phyloP scores from a whole-genome alignment of 2,888 invertebrate genomes.

The Pyrgus malvae region DNA sequence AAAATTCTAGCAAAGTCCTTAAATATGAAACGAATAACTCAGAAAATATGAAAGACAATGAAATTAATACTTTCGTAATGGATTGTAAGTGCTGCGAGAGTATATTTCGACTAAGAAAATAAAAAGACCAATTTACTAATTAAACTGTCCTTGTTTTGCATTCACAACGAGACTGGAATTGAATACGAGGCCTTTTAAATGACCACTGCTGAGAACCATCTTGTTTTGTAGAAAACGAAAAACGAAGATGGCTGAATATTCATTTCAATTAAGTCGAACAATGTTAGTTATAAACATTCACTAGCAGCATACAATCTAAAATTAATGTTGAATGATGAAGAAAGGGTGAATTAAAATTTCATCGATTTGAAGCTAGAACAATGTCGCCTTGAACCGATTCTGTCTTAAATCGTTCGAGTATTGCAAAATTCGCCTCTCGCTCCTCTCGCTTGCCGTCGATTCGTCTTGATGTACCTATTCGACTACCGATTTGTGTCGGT shows the following conservation, averaged over 20 bases:
- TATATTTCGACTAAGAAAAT: conserved; percentile 5
- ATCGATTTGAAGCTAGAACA: conserved; percentile 47
- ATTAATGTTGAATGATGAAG: conserved; percentile 37
- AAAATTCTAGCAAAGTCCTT: not conserved
- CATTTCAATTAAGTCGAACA: conserved; percentile 12
- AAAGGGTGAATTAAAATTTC: conserved; percentile 39
- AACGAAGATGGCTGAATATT: conserved; percentile 21
- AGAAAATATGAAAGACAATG: not conserved
- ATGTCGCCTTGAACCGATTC: conserved; percentile 62
- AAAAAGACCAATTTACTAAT: conserved; percentile 21
- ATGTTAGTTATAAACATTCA: conserved; percentile 27
- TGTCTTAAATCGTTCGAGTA: conserved; percentile 24
- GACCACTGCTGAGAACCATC: conserved; percentile 12
- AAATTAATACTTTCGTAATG: conserved; percentile 14
- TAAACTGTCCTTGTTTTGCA: conserved; percentile 23
- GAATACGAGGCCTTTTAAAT: conserved; percentile 18
- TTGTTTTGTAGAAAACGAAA: conserved; percentile 14
- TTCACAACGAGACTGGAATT: conserved; percentile 12
- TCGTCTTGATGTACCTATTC: conserved; percentile 32
- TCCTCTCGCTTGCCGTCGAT: conserved; percentile 27
- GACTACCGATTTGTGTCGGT: conserved; percentile 59
- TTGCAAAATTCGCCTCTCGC: conserved; percentile 28
- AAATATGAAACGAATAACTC: too few relatives aligned
- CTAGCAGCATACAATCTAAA: conserved; percentile 34
- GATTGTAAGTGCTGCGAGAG: conserved; percentile 2